A percentile compares a stretch with the other conserved stretches of the same genome.
Conservation (phyloP, 1,140 invertebrate genomes). For the Cotesia chilonis region DNA sequence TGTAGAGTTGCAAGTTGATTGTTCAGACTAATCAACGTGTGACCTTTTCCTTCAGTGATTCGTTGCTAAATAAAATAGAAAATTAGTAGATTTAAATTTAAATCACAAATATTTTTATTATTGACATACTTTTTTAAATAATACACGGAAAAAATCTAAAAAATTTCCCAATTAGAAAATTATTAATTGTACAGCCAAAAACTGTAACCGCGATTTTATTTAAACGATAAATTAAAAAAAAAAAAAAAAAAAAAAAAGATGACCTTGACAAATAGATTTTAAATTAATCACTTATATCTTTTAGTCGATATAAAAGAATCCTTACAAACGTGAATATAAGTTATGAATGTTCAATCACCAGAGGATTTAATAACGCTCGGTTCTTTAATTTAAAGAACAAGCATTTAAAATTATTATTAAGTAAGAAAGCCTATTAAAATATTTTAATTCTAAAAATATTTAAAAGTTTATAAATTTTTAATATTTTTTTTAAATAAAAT, state of each 20-base stretch:
- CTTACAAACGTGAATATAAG: no score
- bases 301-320: not conserved
- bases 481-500: no score
- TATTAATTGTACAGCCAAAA: no score
- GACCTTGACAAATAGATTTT: slow-evolving; percentile 12
- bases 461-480: not conserved
- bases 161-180: no score
- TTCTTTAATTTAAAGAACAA: not conserved
- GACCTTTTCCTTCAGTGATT: slow-evolving; percentile 53
- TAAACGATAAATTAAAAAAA: not conserved
- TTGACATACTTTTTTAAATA: not conserved
- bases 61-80: slow-evolving; percentile 46
- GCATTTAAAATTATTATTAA: not conserved
- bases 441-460: not conserved
- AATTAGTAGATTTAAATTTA: not conserved
- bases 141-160: not conserved
- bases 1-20: slow-evolving; percentile 55
- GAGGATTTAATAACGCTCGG: no score
- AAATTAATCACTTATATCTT: not conserved
- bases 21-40: slow-evolving; percentile 56
- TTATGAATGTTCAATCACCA: no score
- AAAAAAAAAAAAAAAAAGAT: not conserved
- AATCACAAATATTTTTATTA: not conserved
- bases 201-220: no score
- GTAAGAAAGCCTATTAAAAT: not conserved